A percentile compares a stretch with the other conserved stretches of the same genome.
These are phyloP conservation scores for Dryadula phaetusa DNA, from an alignment of 2,888 invertebrate genomes.

Conservation along the genomic window DNA sequence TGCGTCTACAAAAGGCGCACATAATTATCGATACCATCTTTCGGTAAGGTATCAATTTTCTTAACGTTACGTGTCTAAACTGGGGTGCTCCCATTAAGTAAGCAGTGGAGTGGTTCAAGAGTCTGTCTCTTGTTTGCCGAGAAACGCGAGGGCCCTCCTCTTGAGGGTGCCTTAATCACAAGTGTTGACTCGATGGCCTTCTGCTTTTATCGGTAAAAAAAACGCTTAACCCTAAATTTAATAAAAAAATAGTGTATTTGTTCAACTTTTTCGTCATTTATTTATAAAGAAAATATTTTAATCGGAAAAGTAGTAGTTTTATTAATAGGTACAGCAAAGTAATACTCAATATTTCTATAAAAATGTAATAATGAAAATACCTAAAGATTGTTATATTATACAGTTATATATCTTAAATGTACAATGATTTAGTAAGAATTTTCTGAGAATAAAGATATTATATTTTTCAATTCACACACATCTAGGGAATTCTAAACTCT, in stretches of 20 bases:
- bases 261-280: background rate
- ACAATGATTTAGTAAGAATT: background rate
- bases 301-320: too few relatives aligned
- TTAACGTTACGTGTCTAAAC: constrained; percentile 46
- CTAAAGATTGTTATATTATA: background rate
- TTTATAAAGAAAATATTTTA: background rate
- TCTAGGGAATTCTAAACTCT: constrained; percentile 32
- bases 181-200: constrained; percentile 68
- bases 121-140: constrained; percentile 70
- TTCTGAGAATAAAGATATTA: background rate
- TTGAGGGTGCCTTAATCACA: constrained; percentile 74
- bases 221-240: constrained; percentile 26
- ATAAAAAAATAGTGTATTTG: background rate
- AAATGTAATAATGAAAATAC: background rate
- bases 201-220: constrained; percentile 43
- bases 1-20: constrained; percentile 29
- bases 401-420: background rate
- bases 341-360: too few relatives aligned
- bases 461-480: constrained; percentile 29
- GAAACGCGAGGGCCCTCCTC: constrained; percentile 62
- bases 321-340: too few relatives aligned
- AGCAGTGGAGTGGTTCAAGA: constrained; percentile 65
- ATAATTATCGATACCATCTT: constrained; percentile 32
- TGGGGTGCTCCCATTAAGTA: constrained; percentile 63
- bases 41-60: constrained; percentile 48